Percentiles rank a stretch among this genome's conserved stretches.
phyloP scores from a whole-genome alignment of 64 coral and sea anemone genomes.

The Pocillopora damicornis region DNA sequence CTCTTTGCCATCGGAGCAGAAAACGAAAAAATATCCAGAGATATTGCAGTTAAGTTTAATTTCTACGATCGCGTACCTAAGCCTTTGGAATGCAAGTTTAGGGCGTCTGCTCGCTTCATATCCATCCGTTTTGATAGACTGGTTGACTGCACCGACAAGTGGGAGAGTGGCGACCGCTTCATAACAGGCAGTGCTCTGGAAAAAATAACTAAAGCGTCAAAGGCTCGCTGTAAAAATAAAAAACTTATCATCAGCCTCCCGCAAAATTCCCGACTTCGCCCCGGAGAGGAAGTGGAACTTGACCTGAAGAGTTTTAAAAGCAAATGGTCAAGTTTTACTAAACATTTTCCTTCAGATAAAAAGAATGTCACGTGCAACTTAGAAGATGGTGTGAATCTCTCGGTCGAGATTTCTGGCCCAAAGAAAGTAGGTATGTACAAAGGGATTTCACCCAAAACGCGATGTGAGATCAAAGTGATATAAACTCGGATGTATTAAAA shows the following conservation, averaged over 20 bases:
- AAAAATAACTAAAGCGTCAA: not conserved
- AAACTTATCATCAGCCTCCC: not conserved
- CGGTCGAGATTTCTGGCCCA: slow-evolving; percentile 10
- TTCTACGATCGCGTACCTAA: slow-evolving; percentile 6
- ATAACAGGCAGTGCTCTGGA: not conserved
- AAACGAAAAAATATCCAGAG: not conserved
- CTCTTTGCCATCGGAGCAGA: not conserved
- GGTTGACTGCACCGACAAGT: not conserved
- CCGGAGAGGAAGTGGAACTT: not conserved
- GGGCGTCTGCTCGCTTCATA: not conserved
- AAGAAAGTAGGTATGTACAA: slow-evolving; percentile 9
- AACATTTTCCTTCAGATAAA: slow-evolving; percentile 10
- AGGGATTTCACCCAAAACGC: not conserved
- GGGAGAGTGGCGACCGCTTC: not conserved
- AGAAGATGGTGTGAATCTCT: not conserved
- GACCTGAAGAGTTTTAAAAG: not conserved
- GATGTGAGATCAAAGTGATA: too few species aligned
- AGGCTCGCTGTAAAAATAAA: not conserved
- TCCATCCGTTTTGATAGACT: not conserved
- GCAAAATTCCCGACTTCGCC: not conserved
- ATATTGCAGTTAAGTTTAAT: not conserved
- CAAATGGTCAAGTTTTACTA: not conserved
- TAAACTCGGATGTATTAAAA: too few species aligned
- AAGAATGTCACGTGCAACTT: not conserved
- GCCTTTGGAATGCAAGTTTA: slow-evolving; percentile 6